Evolutionary conservation across 2,888 invertebrate genomes (phyloP), one percentile per base, ranked within the genome.

Genomic region (Cloeon dipterum): DNA sequence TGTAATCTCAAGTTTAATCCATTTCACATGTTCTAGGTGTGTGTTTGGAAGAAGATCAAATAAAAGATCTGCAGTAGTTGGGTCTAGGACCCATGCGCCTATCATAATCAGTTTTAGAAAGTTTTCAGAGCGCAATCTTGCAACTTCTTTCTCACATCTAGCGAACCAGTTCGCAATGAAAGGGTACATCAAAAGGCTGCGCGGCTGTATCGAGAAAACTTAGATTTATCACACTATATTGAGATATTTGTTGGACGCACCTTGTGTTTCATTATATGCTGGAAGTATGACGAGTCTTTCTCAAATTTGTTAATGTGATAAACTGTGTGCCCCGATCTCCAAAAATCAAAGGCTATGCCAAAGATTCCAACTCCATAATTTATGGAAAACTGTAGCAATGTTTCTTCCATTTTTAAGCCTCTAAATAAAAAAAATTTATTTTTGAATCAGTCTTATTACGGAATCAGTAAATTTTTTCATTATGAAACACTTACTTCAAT

Each of bases 261-360:
- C 38, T 34, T 34, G 18, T 34, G 33, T 23, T 21, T 34, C n/a
- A 33, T 8, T 4, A 33, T 23, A n/a, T 32, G 18, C 5, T 38
- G 13, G n/a, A 38, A 18, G 18, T 32, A 38, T 4, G 7, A 21
- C 11, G 23, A 21, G n/a, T n/a, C n/a, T 21, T 17, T 10, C 3
- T 21, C 25, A 16, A 34, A 38, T 25, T 34, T 33, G 10, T 20
- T 14, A 17, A 38, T 14, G 2, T n/a, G 3, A 18, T 34, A 33
- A 4, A 32, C 5, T n/a, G 38, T 34, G 13, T 10, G 19, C 7
- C 38, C 38, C 17, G n/a, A n/a, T n/a, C n/a, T n/a, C n/a, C n/a
- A n/a, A n/a, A n/a, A n/a, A n/a, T n/a, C n/a, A n/a, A n/a, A n/a
- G n/a, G n/a, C n/a, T n/a, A n/a, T n/a, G n/a, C n/a, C n/a, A n/a